These are phyloP conservation scores for Trachelus tabidus DNA, from an alignment of 2,888 invertebrate genomes.

Conservation along the genomic window DNA sequence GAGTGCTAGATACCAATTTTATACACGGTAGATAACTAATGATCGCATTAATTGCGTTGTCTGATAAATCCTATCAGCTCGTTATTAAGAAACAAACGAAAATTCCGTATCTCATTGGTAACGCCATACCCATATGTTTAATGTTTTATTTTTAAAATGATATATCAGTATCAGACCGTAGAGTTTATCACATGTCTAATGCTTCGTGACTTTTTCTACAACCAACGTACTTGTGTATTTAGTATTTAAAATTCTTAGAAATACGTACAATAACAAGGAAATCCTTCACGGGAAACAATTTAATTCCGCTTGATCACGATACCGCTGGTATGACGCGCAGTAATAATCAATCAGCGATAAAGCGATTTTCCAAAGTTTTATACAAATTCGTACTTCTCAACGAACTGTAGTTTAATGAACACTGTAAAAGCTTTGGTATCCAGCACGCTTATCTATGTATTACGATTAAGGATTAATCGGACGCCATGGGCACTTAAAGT, in stretches of 20 bases:
- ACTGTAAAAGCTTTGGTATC: conserved; percentile 21
- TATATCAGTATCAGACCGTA: not conserved
- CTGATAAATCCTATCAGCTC: not conserved
- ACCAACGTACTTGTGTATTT: not conserved
- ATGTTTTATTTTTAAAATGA: not conserved
- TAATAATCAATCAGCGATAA: not conserved
- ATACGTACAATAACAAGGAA: not conserved
- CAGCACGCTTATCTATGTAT: conserved; percentile 20
- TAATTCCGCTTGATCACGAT: not conserved
- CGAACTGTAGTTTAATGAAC: not conserved
- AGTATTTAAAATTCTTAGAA: not conserved
- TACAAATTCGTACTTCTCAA: no score
- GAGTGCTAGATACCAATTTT: conserved; percentile 10
- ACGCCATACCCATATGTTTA: not conserved
- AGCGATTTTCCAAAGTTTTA: no score
- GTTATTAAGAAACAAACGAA: not conserved
- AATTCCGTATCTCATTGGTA: not conserved
- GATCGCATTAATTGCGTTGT: not conserved
- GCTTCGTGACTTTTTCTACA: not conserved
- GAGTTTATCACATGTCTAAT: not conserved
- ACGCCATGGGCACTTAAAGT: conserved; percentile 33
- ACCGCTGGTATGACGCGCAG: not conserved
- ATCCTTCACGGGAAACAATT: not conserved
- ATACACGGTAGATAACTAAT: not conserved
- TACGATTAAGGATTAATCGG: conserved; percentile 17